phyloP scores from a whole-genome alignment of 2,113 vertebrate genomes.

The Antennarius striatus region DNA sequence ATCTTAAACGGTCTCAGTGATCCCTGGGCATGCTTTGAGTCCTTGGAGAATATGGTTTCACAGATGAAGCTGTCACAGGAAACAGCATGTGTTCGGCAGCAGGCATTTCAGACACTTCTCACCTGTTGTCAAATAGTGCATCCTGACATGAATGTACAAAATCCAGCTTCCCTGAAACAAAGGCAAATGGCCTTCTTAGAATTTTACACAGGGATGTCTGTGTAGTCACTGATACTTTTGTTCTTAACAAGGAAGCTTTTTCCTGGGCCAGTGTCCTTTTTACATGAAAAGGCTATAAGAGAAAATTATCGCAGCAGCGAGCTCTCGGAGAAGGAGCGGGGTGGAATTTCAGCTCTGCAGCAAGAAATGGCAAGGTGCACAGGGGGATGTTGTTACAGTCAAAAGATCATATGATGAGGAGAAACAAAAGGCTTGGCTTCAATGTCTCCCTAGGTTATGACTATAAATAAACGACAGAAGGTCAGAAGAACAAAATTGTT shows the following conservation, averaged over 20 bases:
- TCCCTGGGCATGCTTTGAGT: constrained; percentile 65
- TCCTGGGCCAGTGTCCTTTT: constrained; percentile 8
- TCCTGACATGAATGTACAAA: constrained; percentile 16
- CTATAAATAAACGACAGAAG: constrained; percentile 58
- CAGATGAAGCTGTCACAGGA: constrained; percentile 74
- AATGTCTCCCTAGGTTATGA: constrained; percentile 45
- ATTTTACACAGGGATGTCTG: constrained; percentile 6
- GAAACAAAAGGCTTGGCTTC: constrained; percentile 33
- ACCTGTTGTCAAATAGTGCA: constrained; percentile 42
- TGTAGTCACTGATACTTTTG: neutral
- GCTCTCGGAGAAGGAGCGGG: constrained; percentile 32
- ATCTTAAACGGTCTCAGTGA: constrained; percentile 74
- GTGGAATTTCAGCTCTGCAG: constrained; percentile 63
- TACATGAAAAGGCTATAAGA: constrained; percentile 14
- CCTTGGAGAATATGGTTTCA: constrained; percentile 70
- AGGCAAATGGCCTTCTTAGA: constrained; percentile 6
- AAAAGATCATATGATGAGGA: constrained; percentile 38
- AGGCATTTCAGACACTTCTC: constrained; percentile 46
- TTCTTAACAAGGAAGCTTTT: constrained; percentile 11
- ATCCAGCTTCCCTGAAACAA: constrained; percentile 8
- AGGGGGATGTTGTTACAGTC: constrained; percentile 50
- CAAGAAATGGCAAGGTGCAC: constrained; percentile 28
- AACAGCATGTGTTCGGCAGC: constrained; percentile 56
- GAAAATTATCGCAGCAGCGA: constrained; percentile 11
- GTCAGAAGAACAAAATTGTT: constrained; percentile 30